Evolutionary conservation across 2,113 vertebrate species (phyloP).

Genomic region (Sisor rabdophorus): DNA sequence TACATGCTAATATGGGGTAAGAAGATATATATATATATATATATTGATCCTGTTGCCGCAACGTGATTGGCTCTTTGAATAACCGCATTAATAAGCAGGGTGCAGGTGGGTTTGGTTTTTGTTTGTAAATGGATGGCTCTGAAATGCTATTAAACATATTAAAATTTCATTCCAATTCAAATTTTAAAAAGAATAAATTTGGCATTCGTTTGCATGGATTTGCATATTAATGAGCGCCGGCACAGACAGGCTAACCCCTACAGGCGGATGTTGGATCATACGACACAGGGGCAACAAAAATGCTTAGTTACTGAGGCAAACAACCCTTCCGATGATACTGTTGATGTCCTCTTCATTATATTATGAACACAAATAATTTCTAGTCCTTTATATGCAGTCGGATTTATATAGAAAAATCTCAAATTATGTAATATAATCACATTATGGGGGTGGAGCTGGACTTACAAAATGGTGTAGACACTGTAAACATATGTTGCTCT

Average conservation of each 20-base stretch:
- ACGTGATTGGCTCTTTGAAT: background rate
- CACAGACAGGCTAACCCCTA: background rate
- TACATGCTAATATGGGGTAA: background rate
- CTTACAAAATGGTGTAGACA: no score
- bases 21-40: no score
- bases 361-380: background rate
- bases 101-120: background rate
- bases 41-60: background rate
- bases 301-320: background rate
- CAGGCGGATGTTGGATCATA: background rate
- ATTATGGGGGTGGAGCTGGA: no score
- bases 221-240: background rate
- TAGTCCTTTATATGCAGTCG: background rate
- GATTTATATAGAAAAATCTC: background rate
- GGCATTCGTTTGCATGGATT: background rate
- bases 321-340: background rate
- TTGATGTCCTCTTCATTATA: background rate
- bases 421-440: no score
- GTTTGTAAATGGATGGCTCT: background rate
- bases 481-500: no score
- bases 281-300: no score
- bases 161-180: slow-evolving; percentile 1
- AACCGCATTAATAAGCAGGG: background rate
- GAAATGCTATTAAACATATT: background rate
- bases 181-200: slow-evolving; percentile 9